Evolutionary conservation across 2,797 vertebrate species (phyloP).

Genomic region (Pteropus rufus): DNA sequence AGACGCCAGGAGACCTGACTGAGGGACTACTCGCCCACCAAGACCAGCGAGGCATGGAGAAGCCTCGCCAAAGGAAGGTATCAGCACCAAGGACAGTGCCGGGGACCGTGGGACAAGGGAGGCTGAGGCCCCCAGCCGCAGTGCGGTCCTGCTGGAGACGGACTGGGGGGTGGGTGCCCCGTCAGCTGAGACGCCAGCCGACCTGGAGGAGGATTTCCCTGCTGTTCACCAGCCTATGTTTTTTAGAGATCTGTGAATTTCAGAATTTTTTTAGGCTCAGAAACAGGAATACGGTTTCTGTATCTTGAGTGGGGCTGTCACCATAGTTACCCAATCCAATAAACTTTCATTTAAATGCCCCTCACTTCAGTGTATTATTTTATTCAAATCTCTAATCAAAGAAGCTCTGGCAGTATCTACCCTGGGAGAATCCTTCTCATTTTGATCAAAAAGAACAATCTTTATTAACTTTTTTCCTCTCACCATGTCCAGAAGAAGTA

Average conservation of each 20-base stretch:
- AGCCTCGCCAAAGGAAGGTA: not conserved
- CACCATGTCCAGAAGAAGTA: not conserved
- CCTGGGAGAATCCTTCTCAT: not conserved
- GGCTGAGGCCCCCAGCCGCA: not conserved
- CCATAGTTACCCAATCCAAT: slow-evolving; percentile 9
- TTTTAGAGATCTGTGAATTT: not conserved
- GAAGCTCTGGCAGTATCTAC: not conserved
- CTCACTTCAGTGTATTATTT: not conserved
- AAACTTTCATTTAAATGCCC: not conserved
- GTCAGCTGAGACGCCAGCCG: not conserved
- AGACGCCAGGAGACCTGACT: not conserved
- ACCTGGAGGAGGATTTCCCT: not conserved
- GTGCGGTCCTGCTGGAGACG: not conserved
- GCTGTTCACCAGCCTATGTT: not conserved
- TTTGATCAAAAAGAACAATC: not conserved
- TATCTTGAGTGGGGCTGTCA: not conserved
- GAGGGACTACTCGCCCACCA: not conserved
- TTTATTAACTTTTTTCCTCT: not conserved
- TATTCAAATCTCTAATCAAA: slow-evolving; percentile 14
- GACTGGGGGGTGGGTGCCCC: not conserved
- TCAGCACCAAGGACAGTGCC: not conserved
- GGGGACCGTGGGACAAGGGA: not conserved
- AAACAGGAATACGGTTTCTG: not conserved
- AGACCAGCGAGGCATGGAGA: no score
- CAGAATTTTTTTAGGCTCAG: not conserved